Evolutionary conservation across 1,140 invertebrate genomes (phyloP).

Genomic region (fruit fly (Drosophila melanogaster)): Release_6_plus_ISO1_MT NT_033777.3:14254501-14255000

Average conservation of each 20-base stretch:
- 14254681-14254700: conserved; percentile 4
- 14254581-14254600: conserved; percentile 5
- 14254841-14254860: conserved; percentile 66
- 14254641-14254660: conserved; percentile 39
- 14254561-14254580: conserved; percentile 51
- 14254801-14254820: conserved; percentile 31
- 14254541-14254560: conserved; percentile 39
- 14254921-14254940: conserved; percentile 68
- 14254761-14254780: conserved; percentile 55
- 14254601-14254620: conserved; percentile 36
- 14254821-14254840: conserved; percentile 52
- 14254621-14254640: conserved; percentile 37
- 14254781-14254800: conserved; percentile 19
- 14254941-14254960: conserved; percentile 26
- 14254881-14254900: conserved; percentile 39
- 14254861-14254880: conserved; percentile 6
- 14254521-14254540: conserved; percentile 13
- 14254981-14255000: conserved; percentile 66
- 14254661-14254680: conserved; percentile 25
- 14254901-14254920: conserved; percentile 40
- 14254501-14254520: conserved; percentile 59
- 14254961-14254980: conserved; percentile 62
- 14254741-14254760: conserved; percentile 56
- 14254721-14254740: conserved; percentile 67
- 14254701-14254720: conserved; percentile 26